A percentile compares a stretch with the other conserved stretches of the same genome.
Conservation (phyloP, 2,113 vertebrate species). For the Clupea harengus region DNA sequence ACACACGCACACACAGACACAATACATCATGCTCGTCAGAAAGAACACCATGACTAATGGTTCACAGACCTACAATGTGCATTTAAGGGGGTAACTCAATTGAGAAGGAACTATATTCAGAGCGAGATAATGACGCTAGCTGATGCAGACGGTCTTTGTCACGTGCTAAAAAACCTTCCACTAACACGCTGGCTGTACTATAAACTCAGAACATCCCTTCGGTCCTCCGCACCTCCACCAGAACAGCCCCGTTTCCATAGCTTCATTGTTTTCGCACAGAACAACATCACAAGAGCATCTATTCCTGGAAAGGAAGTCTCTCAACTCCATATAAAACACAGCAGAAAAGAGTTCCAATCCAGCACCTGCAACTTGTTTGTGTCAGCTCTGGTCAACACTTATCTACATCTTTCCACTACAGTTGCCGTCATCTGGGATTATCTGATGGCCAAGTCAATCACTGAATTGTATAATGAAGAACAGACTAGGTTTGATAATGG, state of each 20-base stretch:
- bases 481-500: background rate
- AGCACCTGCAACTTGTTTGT: conserved; percentile 25
- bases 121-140: background rate
- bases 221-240: background rate
- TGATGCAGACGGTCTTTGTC: conserved; percentile 2
- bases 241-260: conserved; percentile 12
- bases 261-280: background rate
- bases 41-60: background rate
- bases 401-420: background rate
- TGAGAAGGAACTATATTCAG: background rate
- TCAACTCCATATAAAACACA: background rate
- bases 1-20: background rate
- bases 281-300: conserved; percentile 4
- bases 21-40: background rate
- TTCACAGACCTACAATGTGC: background rate
- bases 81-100: background rate
- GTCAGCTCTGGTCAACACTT: background rate
- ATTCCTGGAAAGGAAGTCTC: conserved; percentile 19
- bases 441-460: background rate
- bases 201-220: background rate
- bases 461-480: background rate
- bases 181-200: background rate
- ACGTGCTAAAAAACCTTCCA: background rate
- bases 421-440: background rate
- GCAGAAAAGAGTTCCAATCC: background rate